Percentiles rank a stretch among this genome's conserved stretches.
Conservation (phyloP, 2,797 vertebrate genomes). For the Galago senegalensis region DNA sequence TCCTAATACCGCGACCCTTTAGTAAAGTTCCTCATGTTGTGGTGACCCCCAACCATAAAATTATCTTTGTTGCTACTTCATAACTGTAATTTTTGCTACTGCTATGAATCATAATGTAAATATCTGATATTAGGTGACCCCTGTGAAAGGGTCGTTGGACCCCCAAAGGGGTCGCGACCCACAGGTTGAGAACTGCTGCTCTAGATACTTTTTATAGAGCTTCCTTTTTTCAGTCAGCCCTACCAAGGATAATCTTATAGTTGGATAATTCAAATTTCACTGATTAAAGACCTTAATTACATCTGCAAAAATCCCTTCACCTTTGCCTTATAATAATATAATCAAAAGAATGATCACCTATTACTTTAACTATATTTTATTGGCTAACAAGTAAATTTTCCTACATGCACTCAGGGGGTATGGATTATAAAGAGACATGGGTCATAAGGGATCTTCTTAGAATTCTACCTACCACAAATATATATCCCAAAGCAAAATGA, state of each 20-base stretch:
- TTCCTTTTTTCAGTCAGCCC: not conserved
- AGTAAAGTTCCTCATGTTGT: no score
- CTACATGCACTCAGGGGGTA: not conserved
- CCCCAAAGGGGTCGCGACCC: no score
- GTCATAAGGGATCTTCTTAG: not conserved
- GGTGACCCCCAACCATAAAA: no score
- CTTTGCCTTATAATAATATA: not conserved
- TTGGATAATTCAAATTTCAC: not conserved
- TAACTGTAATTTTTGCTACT: no score
- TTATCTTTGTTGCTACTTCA: no score
- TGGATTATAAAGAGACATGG: not conserved
- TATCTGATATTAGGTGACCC: no score
- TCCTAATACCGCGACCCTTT: no score
- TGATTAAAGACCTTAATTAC: not conserved
- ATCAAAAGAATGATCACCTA: not conserved
- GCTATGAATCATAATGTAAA: no score
- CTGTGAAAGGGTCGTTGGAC: no score
- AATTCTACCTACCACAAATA: not conserved
- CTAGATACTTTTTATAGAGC: not conserved
- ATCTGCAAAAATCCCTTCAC: not conserved
- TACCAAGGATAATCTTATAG: not conserved
- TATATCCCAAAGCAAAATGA: not conserved
- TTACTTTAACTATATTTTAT: not conserved
- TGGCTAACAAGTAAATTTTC: not conserved
- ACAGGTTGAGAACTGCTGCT: not conserved